These are phyloP conservation scores for Pseudococcus longispinus DNA, from an alignment of 2,888 invertebrate species.

Conservation along the genomic window DNA sequence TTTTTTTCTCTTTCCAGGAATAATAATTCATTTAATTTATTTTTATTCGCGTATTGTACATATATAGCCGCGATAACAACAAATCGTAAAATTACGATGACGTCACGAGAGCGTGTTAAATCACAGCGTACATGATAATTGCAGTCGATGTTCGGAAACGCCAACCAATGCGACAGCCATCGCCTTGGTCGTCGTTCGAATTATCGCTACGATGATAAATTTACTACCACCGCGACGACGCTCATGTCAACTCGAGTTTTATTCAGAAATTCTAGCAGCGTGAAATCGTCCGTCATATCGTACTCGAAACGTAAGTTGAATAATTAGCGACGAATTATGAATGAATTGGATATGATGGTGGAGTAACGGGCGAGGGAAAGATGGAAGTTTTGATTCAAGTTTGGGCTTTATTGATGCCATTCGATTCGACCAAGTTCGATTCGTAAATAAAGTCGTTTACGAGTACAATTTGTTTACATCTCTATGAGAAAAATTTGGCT, in stretches of 20 bases:
- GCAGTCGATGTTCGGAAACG: not conserved
- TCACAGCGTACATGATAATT: not conserved
- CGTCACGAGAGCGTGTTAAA: not conserved
- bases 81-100: slow-evolving; percentile 8
- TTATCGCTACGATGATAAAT: not conserved
- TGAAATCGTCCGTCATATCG: not conserved
- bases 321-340: not conserved
- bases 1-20: not conserved
- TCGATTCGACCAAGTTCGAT: too few relatives aligned
- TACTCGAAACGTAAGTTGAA: not conserved
- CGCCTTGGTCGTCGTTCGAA: not conserved
- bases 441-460: too few relatives aligned
- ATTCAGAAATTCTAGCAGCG: not conserved
- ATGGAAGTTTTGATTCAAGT: not conserved
- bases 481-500: too few relatives aligned
- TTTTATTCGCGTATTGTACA: not conserved
- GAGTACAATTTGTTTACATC: too few relatives aligned
- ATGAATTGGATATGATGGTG: not conserved
- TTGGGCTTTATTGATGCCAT: too few relatives aligned
- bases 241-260: not conserved
- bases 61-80: not conserved
- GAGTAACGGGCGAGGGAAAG: not conserved
- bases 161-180: not conserved
- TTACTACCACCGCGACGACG: not conserved
- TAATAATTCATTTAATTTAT: not conserved